A percentile compares a stretch with the other conserved stretches of the same genome.
Conservation (phyloP, 2,797 vertebrate genomes). For the Enteromius unitaeniatus region DNA sequence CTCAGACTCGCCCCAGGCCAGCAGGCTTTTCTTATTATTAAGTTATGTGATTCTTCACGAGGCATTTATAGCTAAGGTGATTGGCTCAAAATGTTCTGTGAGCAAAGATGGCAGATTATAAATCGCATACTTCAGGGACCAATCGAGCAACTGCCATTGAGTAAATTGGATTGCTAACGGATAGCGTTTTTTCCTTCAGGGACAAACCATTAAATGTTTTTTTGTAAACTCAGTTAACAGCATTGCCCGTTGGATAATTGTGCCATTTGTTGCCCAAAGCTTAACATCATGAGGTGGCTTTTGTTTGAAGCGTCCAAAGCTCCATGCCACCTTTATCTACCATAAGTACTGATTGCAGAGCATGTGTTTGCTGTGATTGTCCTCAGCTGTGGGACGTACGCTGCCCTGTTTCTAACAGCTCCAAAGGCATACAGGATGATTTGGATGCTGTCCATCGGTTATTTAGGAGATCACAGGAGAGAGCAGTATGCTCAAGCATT, state of each 20-base stretch:
- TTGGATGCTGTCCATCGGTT: constrained; percentile 57
- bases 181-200: constrained; percentile 18
- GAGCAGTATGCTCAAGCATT: constrained; percentile 52
- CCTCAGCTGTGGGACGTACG: constrained; percentile 66
- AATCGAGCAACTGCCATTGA: not conserved
- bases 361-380: constrained; percentile 69
- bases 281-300: constrained; percentile 59
- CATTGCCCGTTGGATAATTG: constrained; percentile 62
- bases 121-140: not conserved
- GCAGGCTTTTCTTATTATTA: not conserved
- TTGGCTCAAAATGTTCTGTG: not conserved
- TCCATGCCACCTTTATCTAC: constrained; percentile 59
- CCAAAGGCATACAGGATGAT: constrained; percentile 22
- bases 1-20: not conserved
- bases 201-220: constrained; percentile 64
- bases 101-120: constrained; percentile 9
- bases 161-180: not conserved
- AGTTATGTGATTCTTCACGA: not conserved
- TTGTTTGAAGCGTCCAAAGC: constrained; percentile 57
- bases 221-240: constrained; percentile 61
- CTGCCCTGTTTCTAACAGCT: constrained; percentile 36
- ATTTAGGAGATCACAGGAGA: constrained; percentile 64
- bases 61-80: constrained; percentile 5
- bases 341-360: constrained; percentile 63
- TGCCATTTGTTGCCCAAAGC: constrained; percentile 53